Evolutionary conservation across 2,888 invertebrate species (phyloP), one percentile per base, ranked within the genome.

Genomic region (Drosophila fulvimacula): DNA sequence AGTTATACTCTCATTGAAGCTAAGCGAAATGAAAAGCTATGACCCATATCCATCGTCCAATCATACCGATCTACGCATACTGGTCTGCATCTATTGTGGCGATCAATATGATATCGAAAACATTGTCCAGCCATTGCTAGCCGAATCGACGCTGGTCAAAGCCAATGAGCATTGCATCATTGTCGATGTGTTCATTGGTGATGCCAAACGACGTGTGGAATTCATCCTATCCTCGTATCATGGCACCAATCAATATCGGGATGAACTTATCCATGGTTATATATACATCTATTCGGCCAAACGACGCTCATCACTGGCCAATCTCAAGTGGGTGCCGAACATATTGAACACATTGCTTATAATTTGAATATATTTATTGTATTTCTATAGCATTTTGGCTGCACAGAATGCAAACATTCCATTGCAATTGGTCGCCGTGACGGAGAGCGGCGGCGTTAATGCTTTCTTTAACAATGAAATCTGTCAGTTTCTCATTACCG

Each of bases 31-130:
- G 77, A 93, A 93, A 67, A 90, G 90, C 68, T 90, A 91, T 59
- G 92, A 92, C 67, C 86, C 91, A 69, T 92, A 91, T 90, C 90
- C 91, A 63, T 89, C 92, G 46, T 65, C 79, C 73, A 92, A 91
- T 86, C 90, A 93, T 90, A 74, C 93, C 17, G 93, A 93, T 77
- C 73, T 93, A 17, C 96, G 98, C 86, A 97, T 98, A 92, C 96
- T 97, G 92, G 96, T 99, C 94, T 98, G 98, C 92, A 96, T 98
- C 95, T 98, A 98, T 93, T 99, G 99, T 93, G 98, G 98, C 58
- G 98, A 99, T 93, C 97, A 97, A 1, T 98, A 96, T 91, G 96
- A 97, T 0, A 96, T 97, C 48, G 98, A 98, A 92, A 96, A 97
- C 70, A 97, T 98, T 61, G 93, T 99, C 62, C 96, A 96, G 17